Base-by-base conservation (phyloP, 1,140 invertebrate genomes). In the Drosophila malerkotliana region DNA sequence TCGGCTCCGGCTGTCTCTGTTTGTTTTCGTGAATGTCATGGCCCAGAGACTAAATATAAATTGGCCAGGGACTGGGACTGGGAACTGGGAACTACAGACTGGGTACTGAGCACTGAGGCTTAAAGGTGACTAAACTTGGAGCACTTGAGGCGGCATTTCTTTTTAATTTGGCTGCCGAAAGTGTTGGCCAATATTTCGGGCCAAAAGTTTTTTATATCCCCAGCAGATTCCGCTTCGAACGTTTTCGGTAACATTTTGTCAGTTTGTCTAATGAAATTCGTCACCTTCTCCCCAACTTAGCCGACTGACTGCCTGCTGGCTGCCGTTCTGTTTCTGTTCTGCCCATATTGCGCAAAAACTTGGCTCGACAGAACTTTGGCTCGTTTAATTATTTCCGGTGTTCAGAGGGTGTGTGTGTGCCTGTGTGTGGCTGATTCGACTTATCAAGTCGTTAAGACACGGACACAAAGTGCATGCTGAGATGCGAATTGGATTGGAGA, bases 191-290 rank as follows among this genome's bases (percentile, higher is more conserved):
- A 84, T 77, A 71, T 77, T 80, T 84, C n/a, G 44, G 72, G 39
- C 34, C 4, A 37, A 67, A 85, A 81, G 37, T 81, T 85, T 85
- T 87, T 87, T 82, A 87, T 88, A 39, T 68, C 83, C 66, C 62
- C 71, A 78, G 67, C 79, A 82, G 78, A 82, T 71, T 82, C 79
- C 15, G 30, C 18, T 32, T 1, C 37, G 15, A n/a, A 41, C 57
- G 47, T 76, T 61, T 44, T 64, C 51, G 53, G 54, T 79, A 30
- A 37, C 60, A 63, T 52, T 60, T 58, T 53, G 51, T 44, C 54
- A 55, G 37, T 52, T 53, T 69, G 47, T 87, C 79, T 88, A 87
- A 87, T 87, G 83, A 87, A 87, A 88, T 82, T 88, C 53, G 74
- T 72, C 82, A 68, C 55, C 82, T 87, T 44, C 39, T 15, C 54